These are phyloP conservation scores for Chironex yamaguchii DNA, from an alignment of 30 jellyfish, hydroid and myxozoan genomes.

Conservation along the genomic window DNA sequence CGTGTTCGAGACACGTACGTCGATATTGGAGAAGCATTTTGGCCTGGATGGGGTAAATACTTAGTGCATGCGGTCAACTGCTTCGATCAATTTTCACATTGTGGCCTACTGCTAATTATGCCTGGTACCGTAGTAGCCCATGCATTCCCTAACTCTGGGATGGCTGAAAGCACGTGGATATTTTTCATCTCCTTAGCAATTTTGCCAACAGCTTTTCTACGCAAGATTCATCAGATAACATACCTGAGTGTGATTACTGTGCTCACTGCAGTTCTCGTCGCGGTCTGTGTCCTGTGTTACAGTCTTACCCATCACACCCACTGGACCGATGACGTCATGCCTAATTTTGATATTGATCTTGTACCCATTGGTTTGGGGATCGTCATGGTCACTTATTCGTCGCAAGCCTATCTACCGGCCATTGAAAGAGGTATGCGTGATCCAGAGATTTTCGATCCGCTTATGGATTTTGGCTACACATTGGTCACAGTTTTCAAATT, in stretches of 20 bases:
- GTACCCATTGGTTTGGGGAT: conserved; percentile 91
- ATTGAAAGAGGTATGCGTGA: conserved; percentile 95
- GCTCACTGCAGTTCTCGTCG: conserved; percentile 78
- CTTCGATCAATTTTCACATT: conserved; percentile 93
- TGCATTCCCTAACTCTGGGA: conserved; percentile 82
- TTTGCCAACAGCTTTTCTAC: conserved; percentile 84
- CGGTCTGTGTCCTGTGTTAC: conserved; percentile 83
- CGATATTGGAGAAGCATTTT: conserved; percentile 93
- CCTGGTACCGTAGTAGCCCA: conserved; percentile 96
- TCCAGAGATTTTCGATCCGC: conserved; percentile 93
- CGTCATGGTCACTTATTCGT: conserved; percentile 91
- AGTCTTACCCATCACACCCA: conserved; percentile 94
- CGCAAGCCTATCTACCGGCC: conserved; percentile 98
- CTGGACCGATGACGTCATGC: conserved; percentile 94
- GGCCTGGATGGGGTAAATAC: conserved; percentile 81
- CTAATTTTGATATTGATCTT: conserved; percentile 83
- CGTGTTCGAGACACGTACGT: conserved; percentile 95
- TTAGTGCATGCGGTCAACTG: conserved; percentile 83
- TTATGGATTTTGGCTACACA: conserved; percentile 93
- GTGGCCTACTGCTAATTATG: conserved; percentile 88
- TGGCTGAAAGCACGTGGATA: conserved; percentile 93
- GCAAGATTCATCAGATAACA: conserved; percentile 93
- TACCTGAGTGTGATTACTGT: conserved; percentile 92
- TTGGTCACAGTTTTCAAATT: conserved; percentile 89
- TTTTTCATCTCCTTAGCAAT: conserved; percentile 77